phyloP scores from a whole-genome alignment of 2,797 vertebrate genomes.

The Orestias chungarensis region DNA sequence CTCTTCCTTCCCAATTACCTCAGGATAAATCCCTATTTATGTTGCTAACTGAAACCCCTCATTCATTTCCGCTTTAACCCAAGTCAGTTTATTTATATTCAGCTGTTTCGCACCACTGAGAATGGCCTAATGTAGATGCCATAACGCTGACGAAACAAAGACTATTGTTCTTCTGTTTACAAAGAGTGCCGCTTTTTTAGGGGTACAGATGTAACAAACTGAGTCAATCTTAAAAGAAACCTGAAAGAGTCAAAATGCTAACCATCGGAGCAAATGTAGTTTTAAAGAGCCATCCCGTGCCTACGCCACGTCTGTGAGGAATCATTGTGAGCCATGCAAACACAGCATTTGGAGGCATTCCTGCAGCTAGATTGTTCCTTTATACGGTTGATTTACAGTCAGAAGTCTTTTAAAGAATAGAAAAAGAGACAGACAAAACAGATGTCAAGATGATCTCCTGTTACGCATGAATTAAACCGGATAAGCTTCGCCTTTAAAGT shows the following conservation, averaged over 20 bases:
- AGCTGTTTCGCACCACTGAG: background rate
- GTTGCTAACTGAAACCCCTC: background rate
- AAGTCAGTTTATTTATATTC: background rate
- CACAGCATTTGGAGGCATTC: no score
- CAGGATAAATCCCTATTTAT: background rate
- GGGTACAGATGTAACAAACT: background rate
- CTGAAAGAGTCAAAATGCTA: background rate
- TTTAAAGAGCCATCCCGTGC: background rate
- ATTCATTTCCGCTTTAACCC: background rate
- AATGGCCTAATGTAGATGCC: background rate
- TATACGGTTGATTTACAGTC: background rate
- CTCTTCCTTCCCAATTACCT: background rate
- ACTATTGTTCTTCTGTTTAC: background rate
- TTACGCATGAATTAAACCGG: background rate
- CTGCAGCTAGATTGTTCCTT: background rate
- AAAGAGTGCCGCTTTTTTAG: background rate
- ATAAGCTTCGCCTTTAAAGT: background rate
- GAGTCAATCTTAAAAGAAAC: background rate
- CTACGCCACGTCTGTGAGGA: background rate
- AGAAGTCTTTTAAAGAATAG: background rate
- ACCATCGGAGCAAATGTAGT: background rate
- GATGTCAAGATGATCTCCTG: background rate
- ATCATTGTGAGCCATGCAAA: background rate
- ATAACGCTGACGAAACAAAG: background rate
- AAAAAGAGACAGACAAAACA: slow-evolving; percentile 13